Conservation (phyloP, 2,888 invertebrate species). For the Ctena decussata region DNA sequence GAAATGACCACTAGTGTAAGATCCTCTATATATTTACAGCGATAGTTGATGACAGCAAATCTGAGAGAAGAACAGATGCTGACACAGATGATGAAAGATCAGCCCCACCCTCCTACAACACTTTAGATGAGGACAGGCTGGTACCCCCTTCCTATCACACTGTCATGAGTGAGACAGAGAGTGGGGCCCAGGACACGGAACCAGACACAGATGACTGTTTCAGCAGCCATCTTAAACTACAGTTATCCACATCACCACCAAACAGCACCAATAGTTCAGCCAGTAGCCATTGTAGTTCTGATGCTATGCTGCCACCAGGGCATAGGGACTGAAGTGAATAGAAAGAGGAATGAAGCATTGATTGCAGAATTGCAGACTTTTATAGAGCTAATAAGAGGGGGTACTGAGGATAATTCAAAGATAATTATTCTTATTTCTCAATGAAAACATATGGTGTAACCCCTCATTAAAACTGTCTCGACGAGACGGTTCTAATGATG, state of each 20-base stretch:
- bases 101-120: constrained; percentile 19
- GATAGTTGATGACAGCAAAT: background rate
- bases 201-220: constrained; percentile 59
- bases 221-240: constrained; percentile 42
- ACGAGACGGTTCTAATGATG: too few relatives aligned
- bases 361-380: too few relatives aligned
- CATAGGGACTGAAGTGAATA: background rate
- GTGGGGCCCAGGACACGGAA: constrained; percentile 55
- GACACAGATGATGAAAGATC: constrained; percentile 17
- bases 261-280: constrained; percentile 75
- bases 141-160: constrained; percentile 47
- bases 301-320: constrained; percentile 65
- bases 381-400: too few relatives aligned
- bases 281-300: constrained; percentile 74
- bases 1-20: too few relatives aligned
- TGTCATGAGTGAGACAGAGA: constrained; percentile 48
- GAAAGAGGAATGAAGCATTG: too few relatives aligned
- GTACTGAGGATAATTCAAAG: too few relatives aligned
- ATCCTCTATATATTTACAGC: background rate
- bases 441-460: too few relatives aligned
- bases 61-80: background rate
- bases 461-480: too few relatives aligned
- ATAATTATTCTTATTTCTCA: too few relatives aligned
- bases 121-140: constrained; percentile 7
- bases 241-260: constrained; percentile 60